A percentile compares a stretch with the other conserved stretches of the same genome.
phyloP scores from a whole-genome alignment of 2,888 invertebrate species.

The Pomacea canaliculata region DNA sequence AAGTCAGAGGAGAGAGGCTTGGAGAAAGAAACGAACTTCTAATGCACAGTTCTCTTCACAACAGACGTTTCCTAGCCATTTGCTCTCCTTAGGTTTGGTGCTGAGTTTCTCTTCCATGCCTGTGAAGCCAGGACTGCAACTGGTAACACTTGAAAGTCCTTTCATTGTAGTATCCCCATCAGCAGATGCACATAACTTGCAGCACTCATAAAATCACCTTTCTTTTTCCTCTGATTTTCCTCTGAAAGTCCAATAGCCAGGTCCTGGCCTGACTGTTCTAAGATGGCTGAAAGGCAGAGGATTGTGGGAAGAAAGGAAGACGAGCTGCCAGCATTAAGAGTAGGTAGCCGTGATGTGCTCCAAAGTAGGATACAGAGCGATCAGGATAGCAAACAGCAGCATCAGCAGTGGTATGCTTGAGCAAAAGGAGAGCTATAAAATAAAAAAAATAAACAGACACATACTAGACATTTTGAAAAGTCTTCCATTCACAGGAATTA shows the following conservation, averaged over 20 bases:
- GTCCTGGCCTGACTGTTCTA: not conserved
- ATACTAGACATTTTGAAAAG: not conserved
- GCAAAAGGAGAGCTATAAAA: conserved; percentile 66
- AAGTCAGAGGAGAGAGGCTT: no score
- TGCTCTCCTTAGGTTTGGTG: not conserved
- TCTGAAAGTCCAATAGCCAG: not conserved
- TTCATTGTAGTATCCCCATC: not conserved
- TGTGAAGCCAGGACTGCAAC: not conserved
- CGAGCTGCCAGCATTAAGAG: conserved; percentile 30
- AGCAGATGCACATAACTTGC: not conserved
- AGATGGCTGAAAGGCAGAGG: not conserved
- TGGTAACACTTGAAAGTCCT: not conserved
- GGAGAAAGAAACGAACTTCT: no score
- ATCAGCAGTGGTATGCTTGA: conserved; percentile 70
- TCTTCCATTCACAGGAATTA: no score
- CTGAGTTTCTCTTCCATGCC: not conserved
- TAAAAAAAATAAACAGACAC: not conserved
- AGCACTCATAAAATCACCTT: not conserved
- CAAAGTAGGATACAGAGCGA: conserved; percentile 69
- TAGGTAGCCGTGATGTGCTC: conserved; percentile 67
- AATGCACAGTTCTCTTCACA: no score
- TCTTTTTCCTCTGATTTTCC: not conserved
- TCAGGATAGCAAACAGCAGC: conserved; percentile 70
- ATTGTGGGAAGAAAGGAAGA: not conserved
- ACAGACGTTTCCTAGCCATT: not conserved